phyloP scores from a whole-genome alignment of 2,797 vertebrate genomes.

The Acanthopagrus latus region DNA sequence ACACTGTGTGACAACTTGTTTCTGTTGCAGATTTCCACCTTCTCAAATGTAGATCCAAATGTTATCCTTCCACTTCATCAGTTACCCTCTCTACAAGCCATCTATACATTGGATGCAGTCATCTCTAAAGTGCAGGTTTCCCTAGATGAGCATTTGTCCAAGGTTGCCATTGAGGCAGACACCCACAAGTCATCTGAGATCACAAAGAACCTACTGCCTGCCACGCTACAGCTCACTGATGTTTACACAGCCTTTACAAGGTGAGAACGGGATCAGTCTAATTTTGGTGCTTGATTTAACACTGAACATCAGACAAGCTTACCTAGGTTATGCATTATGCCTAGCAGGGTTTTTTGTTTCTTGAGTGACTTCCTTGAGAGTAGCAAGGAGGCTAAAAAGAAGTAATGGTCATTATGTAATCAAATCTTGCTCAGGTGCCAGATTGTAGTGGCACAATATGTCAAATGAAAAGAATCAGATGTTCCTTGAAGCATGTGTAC shows the following conservation, averaged over 20 bases:
- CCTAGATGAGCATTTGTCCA: slow-evolving; percentile 96
- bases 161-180: slow-evolving; percentile 93
- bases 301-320: background rate
- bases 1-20: background rate
- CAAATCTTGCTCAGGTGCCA: no score
- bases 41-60: slow-evolving; percentile 91
- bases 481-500: no score
- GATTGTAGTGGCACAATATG: no score
- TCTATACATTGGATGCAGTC: slow-evolving; percentile 96
- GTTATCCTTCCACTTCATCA: slow-evolving; percentile 92
- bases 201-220: slow-evolving; percentile 96
- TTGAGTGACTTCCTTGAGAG: background rate
- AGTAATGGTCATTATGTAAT: no score
- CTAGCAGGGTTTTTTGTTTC: background rate
- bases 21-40: slow-evolving; percentile 93
- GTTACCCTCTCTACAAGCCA: slow-evolving; percentile 95
- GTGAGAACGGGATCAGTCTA: slow-evolving; percentile 71
- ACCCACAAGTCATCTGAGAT: slow-evolving; percentile 93
- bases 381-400: no score
- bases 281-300: background rate
- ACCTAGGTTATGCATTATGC: background rate
- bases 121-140: slow-evolving; percentile 99
- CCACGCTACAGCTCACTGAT: slow-evolving; percentile 94
- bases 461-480: no score
- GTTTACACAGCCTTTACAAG: slow-evolving; percentile 95